Conservation (phyloP, 2,888 invertebrate species). For the Polydrusus cervinus region DNA sequence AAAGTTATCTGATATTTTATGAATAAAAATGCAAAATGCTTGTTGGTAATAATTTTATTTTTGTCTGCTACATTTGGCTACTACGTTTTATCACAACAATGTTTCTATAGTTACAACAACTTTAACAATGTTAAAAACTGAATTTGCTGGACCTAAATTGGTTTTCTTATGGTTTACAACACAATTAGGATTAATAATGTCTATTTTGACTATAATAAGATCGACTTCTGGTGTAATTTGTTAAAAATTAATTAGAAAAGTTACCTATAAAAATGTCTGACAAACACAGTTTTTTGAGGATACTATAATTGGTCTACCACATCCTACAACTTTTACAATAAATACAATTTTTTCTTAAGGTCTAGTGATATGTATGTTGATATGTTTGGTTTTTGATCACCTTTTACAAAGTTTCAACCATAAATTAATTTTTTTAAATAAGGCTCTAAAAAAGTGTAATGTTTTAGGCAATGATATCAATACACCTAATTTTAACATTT, state of each 20-base stretch:
- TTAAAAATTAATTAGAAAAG: too few species aligned
- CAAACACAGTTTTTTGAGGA: too few species aligned
- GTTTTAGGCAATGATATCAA: background rate
- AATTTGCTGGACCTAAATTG: too few species aligned
- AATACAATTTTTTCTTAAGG: slow-evolving; percentile 6
- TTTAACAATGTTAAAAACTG: background rate
- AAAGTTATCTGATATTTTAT: too few species aligned
- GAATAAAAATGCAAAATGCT: too few species aligned
- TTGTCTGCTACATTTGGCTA: background rate
- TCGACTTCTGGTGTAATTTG: too few species aligned
- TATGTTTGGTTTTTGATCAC: slow-evolving; percentile 48
- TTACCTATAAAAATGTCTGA: too few species aligned
- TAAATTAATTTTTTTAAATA: too few species aligned
- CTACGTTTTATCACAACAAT: background rate
- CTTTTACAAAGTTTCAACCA: background rate
- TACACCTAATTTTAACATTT: background rate
- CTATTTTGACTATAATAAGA: too few species aligned
- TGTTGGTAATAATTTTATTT: background rate
- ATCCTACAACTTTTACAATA: background rate
- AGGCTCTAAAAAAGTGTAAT: background rate
- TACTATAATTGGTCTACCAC: too few species aligned
- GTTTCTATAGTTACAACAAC: background rate
- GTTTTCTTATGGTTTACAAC: too few species aligned
- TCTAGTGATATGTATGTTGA: slow-evolving; percentile 54
- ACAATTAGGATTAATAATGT: too few species aligned